A percentile compares a stretch with the other conserved stretches of the same genome.
phyloP scores from a whole-genome alignment of 2,888 invertebrate species.

The Argyresthia goedartella region DNA sequence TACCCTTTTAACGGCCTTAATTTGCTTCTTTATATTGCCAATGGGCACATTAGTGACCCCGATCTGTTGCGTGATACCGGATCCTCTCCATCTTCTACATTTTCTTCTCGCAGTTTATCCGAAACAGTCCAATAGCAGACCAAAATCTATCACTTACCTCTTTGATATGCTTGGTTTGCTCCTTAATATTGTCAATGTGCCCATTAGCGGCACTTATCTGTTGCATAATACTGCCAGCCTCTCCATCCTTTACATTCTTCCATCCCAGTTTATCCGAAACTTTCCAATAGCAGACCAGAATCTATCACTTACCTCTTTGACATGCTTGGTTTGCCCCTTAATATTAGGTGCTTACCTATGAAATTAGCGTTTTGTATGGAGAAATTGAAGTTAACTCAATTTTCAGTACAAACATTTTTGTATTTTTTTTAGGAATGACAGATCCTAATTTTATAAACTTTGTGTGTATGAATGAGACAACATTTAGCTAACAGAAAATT shows the following conservation, averaged over 20 bases:
- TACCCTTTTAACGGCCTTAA: constrained; percentile 84
- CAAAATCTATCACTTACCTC: neutral
- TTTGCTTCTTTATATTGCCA: constrained; percentile 94
- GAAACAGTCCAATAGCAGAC: too few relatives aligned
- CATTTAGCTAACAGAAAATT: too few relatives aligned
- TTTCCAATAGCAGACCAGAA: constrained; percentile 98
- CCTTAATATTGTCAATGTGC: constrained; percentile 94
- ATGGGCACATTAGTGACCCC: constrained; percentile 98
- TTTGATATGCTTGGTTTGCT: constrained; percentile 94
- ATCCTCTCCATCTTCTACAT: constrained; percentile 96
- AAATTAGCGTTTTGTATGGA: too few relatives aligned
- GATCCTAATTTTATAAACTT: too few relatives aligned
- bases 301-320: constrained; percentile 81
- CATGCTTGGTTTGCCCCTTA: constrained; percentile 89
- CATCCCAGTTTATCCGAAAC: constrained; percentile 94
- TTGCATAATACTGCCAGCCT: constrained; percentile 99
- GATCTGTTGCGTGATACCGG: constrained; percentile 99
- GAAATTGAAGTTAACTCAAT: too few relatives aligned
- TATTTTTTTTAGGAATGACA: too few relatives aligned
- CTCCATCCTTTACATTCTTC: constrained; percentile 93
- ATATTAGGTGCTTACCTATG: too few relatives aligned
- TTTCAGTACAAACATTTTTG: too few relatives aligned
- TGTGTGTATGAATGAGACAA: too few relatives aligned
- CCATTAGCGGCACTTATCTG: constrained; percentile 99
- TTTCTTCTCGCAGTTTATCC: constrained; percentile 91